phyloP scores from a whole-genome alignment of 2,888 invertebrate species.

The Mellilla xanthometata region DNA sequence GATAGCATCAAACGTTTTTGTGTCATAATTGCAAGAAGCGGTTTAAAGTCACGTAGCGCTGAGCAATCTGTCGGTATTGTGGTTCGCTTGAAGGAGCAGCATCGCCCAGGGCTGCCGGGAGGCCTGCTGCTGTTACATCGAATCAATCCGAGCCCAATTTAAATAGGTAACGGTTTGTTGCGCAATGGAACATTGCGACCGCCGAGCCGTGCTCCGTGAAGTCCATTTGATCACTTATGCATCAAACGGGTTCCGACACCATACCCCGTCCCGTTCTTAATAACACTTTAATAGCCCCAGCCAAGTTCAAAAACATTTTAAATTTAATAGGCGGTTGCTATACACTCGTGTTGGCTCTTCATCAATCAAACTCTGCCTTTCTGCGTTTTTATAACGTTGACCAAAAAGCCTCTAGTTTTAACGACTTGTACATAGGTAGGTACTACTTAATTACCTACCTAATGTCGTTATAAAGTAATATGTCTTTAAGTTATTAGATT shows the following conservation, averaged over 20 bases:
- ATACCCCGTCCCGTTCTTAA: constrained; percentile 50
- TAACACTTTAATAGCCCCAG: constrained; percentile 55
- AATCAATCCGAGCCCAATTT: constrained; percentile 71
- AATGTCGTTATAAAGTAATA: constrained; percentile 7
- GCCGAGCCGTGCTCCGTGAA: constrained; percentile 59
- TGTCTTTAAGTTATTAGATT: too few species aligned
- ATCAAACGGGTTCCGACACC: constrained; percentile 68
- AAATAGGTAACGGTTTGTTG: constrained; percentile 76
- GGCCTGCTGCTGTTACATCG: constrained; percentile 46
- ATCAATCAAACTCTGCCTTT: constrained; percentile 47
- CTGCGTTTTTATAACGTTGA: constrained; percentile 34
- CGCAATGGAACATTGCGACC: constrained; percentile 60
- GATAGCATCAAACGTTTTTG: constrained; percentile 39
- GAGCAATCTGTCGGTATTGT: constrained; percentile 57
- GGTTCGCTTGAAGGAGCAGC: constrained; percentile 38
- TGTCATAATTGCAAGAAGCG: constrained; percentile 54
- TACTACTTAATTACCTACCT: constrained; percentile 5
- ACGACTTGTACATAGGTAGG: neutral
- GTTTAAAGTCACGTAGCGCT: constrained; percentile 53
- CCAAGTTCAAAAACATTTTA: constrained; percentile 55
- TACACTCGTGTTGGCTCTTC: constrained; percentile 32
- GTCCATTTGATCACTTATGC: constrained; percentile 73
- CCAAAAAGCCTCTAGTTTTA: constrained; percentile 15
- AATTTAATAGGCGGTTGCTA: constrained; percentile 46
- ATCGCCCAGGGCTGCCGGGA: constrained; percentile 39